Percentiles rank a stretch among this genome's conserved stretches.
phyloP scores from a whole-genome alignment of 1,140 invertebrate genomes.

The Campoletis sonorensis region DNA sequence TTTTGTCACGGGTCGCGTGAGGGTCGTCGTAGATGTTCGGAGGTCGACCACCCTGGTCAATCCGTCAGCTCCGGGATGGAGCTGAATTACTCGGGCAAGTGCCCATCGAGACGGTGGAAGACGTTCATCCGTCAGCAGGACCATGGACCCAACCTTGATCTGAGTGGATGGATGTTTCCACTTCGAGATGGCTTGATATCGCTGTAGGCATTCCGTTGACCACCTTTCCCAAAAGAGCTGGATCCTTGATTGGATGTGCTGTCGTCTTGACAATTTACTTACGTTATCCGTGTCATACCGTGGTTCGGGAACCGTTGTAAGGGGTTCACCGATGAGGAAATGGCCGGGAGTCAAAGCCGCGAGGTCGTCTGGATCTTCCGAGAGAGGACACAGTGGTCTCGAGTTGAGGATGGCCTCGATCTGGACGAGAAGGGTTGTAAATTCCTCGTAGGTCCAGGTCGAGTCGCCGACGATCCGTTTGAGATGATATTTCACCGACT shows the following conservation, averaged over 20 bases:
- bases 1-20: slow-evolving; percentile 17
- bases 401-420: no score
- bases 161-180: slow-evolving; percentile 7
- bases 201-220: slow-evolving; percentile 36
- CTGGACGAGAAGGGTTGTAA: slow-evolving; percentile 51
- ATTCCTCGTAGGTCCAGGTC: slow-evolving; percentile 53
- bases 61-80: slow-evolving; percentile 45
- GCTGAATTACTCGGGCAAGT: slow-evolving; percentile 26
- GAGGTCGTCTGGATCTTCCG: slow-evolving; percentile 51
- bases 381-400: no score
- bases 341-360: no score
- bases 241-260: slow-evolving; percentile 15
- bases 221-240: slow-evolving; percentile 43
- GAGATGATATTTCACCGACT: slow-evolving; percentile 54
- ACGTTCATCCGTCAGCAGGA: background rate
- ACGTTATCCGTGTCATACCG: background rate
- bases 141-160: background rate
- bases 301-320: slow-evolving; percentile 41
- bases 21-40: background rate
- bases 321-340: slow-evolving; percentile 58
- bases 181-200: slow-evolving; percentile 26
- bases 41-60: background rate
- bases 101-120: slow-evolving; percentile 43
- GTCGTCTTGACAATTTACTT: background rate
- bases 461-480: slow-evolving; percentile 47